These are phyloP conservation scores for Plebejus argus DNA, from an alignment of 2,888 invertebrate genomes.

Conservation along the genomic window DNA sequence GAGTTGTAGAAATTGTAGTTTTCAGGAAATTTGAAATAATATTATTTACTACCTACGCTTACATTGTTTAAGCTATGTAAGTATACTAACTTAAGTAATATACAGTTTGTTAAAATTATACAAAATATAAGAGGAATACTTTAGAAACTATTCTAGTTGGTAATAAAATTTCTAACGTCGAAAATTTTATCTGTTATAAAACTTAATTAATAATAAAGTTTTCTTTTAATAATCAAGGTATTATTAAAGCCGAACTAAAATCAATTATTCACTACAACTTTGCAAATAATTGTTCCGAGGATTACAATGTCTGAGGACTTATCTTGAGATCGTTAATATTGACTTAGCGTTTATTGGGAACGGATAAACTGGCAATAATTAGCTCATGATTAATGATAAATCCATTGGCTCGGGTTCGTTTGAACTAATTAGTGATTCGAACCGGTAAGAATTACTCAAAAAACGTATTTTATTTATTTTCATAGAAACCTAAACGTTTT, in stretches of 20 bases:
- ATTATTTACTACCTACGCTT: background rate
- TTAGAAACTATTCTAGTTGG: background rate
- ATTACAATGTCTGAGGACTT: background rate
- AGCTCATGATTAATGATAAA: constrained; percentile 7
- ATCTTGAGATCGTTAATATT: background rate
- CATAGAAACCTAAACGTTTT: too few species aligned
- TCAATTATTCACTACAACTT: background rate
- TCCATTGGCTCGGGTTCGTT: background rate
- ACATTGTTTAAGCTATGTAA: too few species aligned
- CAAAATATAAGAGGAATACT: background rate
- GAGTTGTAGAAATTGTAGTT: background rate
- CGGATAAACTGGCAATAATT: background rate
- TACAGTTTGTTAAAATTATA: background rate
- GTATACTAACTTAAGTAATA: too few species aligned
- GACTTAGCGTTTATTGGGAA: constrained; percentile 2
- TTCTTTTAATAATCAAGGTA: background rate
- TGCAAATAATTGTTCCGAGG: background rate
- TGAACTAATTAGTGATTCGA: background rate
- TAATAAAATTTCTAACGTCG: background rate
- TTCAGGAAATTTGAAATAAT: background rate
- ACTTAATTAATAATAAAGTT: background rate
- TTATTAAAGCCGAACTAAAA: background rate
- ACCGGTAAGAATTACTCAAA: background rate
- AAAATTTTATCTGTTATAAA: background rate
- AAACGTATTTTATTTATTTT: too few species aligned